A percentile compares a stretch with the other conserved stretches of the same genome.
phyloP scores from a whole-genome alignment of 2,888 invertebrate genomes.

The Acanthococcus lagerstroemiae region DNA sequence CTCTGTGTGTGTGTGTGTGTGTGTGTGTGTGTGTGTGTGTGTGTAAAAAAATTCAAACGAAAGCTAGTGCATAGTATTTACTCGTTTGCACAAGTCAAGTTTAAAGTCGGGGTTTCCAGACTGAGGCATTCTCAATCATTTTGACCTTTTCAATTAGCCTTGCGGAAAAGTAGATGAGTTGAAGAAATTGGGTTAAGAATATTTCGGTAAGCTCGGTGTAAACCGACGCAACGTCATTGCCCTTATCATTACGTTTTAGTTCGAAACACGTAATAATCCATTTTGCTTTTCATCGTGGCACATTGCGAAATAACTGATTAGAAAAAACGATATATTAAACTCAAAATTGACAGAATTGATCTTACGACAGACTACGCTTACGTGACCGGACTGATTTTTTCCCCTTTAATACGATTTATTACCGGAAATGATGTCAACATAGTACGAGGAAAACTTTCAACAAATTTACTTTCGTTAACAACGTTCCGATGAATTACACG shows the following conservation, averaged over 20 bases:
- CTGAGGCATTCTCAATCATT: too few relatives aligned
- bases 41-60: too few relatives aligned
- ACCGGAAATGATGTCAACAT: background rate
- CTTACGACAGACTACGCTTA: background rate
- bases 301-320: background rate
- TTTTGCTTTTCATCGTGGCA: background rate
- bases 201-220: too few relatives aligned
- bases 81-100: too few relatives aligned
- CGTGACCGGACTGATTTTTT: background rate
- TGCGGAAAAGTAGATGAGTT: too few relatives aligned
- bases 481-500: background rate
- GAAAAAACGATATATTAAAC: background rate
- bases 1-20: too few relatives aligned
- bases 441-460: background rate
- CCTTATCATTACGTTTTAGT: background rate
- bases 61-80: too few relatives aligned
- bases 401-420: background rate
- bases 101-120: too few relatives aligned
- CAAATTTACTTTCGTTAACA: background rate
- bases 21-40: too few relatives aligned
- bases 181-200: too few relatives aligned
- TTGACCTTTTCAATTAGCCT: too few relatives aligned
- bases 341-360: background rate
- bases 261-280: background rate
- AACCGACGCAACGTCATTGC: background rate